phyloP scores from a whole-genome alignment of 1,140 invertebrate species.

The Leptinotarsa undecemlineata region DNA sequence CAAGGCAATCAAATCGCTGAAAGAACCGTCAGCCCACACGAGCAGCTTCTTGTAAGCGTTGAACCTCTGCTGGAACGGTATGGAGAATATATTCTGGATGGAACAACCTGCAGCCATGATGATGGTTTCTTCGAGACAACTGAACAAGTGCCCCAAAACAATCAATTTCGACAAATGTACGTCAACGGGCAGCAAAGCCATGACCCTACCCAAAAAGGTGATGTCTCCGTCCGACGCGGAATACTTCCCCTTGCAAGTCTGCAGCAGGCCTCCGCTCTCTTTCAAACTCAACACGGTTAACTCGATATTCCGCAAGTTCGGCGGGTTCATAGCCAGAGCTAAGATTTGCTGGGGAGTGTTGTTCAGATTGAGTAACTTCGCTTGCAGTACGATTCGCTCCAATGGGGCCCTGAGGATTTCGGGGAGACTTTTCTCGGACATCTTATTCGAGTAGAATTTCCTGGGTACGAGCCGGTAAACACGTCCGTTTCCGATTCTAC shows the following conservation, averaged over 20 bases:
- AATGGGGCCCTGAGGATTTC: constrained; percentile 84
- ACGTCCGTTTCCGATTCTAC: constrained; percentile 81
- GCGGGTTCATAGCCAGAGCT: constrained; percentile 84
- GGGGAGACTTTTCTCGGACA: constrained; percentile 56
- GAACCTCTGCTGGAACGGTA: constrained; percentile 71
- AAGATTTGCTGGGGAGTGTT: constrained; percentile 76
- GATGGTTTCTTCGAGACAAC: constrained; percentile 80
- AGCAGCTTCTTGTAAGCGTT: constrained; percentile 79
- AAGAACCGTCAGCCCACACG: constrained; percentile 77
- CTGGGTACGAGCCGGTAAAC: constrained; percentile 84
- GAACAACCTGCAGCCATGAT: constrained; percentile 86
- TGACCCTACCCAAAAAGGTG: constrained; percentile 83
- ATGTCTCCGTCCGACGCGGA: constrained; percentile 81
- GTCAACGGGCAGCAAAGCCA: constrained; percentile 82
- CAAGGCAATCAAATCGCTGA: constrained; percentile 83
- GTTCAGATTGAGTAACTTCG: constrained; percentile 85
- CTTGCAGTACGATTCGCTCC: constrained; percentile 79
- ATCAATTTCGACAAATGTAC: constrained; percentile 83
- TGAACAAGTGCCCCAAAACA: constrained; percentile 85
- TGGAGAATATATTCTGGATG: constrained; percentile 79
- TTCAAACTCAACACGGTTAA: constrained; percentile 82
- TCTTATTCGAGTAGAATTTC: constrained; percentile 66
- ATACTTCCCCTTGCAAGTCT: constrained; percentile 60
- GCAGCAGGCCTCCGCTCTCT: constrained; percentile 75
- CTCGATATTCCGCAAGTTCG: constrained; percentile 79